A percentile compares a stretch with the other conserved stretches of the same genome.
phyloP scores from a whole-genome alignment of 2,888 invertebrate genomes.

The Napeogenes sylphis region DNA sequence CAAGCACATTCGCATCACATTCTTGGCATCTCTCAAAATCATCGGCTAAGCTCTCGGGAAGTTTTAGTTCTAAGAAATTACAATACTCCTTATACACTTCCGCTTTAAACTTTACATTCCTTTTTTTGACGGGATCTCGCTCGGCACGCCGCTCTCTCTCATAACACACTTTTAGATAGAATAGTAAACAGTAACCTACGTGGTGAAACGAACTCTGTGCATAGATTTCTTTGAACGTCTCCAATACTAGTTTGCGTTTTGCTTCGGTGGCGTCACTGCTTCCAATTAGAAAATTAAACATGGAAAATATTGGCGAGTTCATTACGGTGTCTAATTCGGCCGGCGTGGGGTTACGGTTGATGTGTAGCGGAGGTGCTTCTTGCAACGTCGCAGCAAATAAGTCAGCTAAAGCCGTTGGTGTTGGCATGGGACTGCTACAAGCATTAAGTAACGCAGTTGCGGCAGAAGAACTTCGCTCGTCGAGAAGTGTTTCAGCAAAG shows the following conservation, averaged over 20 bases:
- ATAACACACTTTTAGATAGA: conserved; percentile 88
- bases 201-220: conserved; percentile 80
- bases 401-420: conserved; percentile 63
- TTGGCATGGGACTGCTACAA: conserved; percentile 61
- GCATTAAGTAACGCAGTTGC: conserved; percentile 62
- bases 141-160: conserved; percentile 74
- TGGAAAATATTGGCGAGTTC: conserved; percentile 89
- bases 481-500: conserved; percentile 66
- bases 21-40: conserved; percentile 94
- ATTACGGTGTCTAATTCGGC: conserved; percentile 81
- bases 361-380: conserved; percentile 71
- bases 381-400: conserved; percentile 68
- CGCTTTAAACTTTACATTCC: conserved; percentile 85
- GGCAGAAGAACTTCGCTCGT: conserved; percentile 61
- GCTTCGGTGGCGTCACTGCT: conserved; percentile 82
- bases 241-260: conserved; percentile 87
- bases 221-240: conserved; percentile 89
- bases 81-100: conserved; percentile 94
- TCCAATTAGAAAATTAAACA: conserved; percentile 89
- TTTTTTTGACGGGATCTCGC: conserved; percentile 72
- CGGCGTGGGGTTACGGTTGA: conserved; percentile 69
- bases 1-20: conserved; percentile 91
- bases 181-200: conserved; percentile 91
- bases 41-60: conserved; percentile 84
- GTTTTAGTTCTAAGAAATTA: conserved; percentile 85